Evolutionary conservation across 1,140 invertebrate genomes (phyloP).

Genomic region (Orius insidiosus): DNA sequence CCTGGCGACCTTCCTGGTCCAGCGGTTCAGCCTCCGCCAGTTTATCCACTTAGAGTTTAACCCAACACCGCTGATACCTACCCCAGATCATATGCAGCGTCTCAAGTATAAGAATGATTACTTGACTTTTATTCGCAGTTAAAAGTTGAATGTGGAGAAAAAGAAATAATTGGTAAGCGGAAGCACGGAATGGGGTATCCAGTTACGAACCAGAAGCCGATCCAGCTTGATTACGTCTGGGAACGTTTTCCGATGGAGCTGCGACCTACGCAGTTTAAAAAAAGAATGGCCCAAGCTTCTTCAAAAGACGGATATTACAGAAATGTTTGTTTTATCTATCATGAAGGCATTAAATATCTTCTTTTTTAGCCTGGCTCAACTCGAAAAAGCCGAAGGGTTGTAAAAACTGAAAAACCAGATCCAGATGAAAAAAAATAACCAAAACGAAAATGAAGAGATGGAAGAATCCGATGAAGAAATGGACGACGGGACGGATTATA

Average conservation of each 20-base stretch:
- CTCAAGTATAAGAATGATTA: slow-evolving; percentile 10
- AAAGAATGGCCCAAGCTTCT: slow-evolving; percentile 3
- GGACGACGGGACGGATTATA: slow-evolving; percentile 23
- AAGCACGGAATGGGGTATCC: neutral
- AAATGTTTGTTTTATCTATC: neutral
- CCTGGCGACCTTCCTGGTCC: slow-evolving; percentile 40
- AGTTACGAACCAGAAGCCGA: slow-evolving; percentile 5
- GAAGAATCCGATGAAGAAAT: slow-evolving; percentile 26
- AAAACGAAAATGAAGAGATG: slow-evolving; percentile 29
- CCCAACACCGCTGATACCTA: slow-evolving; percentile 29
- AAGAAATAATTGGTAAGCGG: neutral
- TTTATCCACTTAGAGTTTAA: slow-evolving; percentile 45
- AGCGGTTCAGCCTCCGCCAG: slow-evolving; percentile 42
- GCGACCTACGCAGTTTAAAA: slow-evolving; percentile 14
- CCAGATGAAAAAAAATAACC: slow-evolving; percentile 25
- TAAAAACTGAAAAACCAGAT: slow-evolving; percentile 30
- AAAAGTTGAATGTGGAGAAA: neutral
- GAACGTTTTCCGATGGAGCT: slow-evolving; percentile 15
- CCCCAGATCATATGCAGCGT: neutral
- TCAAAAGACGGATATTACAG: neutral
- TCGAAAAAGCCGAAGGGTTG: slow-evolving; percentile 36
- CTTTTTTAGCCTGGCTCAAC: slow-evolving; percentile 31
- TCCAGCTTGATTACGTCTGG: slow-evolving; percentile 13
- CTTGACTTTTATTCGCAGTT: slow-evolving; percentile 9
- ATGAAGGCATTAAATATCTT: slow-evolving; percentile 20